Evolutionary conservation across 1,140 invertebrate species (phyloP), one percentile per base, ranked within the genome.

Genomic region (Drosophila pandora): DNA sequence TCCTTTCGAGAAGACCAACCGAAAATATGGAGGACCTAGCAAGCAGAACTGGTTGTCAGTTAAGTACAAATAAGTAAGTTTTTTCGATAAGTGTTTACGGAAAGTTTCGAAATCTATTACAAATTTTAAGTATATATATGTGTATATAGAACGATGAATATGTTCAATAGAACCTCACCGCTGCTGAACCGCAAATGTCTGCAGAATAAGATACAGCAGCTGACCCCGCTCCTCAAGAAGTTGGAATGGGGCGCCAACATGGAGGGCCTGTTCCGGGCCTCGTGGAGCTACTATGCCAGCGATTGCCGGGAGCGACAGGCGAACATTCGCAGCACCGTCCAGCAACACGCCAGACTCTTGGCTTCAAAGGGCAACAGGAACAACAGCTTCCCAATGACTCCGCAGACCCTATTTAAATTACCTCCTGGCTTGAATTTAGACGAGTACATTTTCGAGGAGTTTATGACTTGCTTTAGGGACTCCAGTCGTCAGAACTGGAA

Each of bases 251-350:
- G 17, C 1, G 28, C n/a, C 17, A 25, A 17, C 5, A 77, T 43
- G 21, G 59, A 80, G 7, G 7, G 9, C 1, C n/a, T 76, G 0
- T 84, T 85, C 23, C 54, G 17, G 1, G 56, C 63, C 13, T 48
- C 62, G 1, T 85, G 81, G 81, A 69, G 5, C 30, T 84, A 76
- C 52, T 73, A 79, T 65, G 80, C 81, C 54, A 62, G 34, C 32
- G 72, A 39, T 60, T 61, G 48, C 41, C 52, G 65, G 37, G 59
- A 52, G 45, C 80, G 57, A 10, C 37, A 68, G 37, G 30, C 63
- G 22, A 47, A 50, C 37, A 59, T 77, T 34, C 68, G 73, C 43
- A 65, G 41, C 9, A 55, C 49, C 21, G 39, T 76, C 37, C 56
- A 69, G 21, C 73, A 67, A 47, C 61, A 69, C 13, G 13, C 50